Evolutionary conservation across 92 coral and sea anemone genomes (phyloP).

Genomic region (Pocillopora meandrina): DNA sequence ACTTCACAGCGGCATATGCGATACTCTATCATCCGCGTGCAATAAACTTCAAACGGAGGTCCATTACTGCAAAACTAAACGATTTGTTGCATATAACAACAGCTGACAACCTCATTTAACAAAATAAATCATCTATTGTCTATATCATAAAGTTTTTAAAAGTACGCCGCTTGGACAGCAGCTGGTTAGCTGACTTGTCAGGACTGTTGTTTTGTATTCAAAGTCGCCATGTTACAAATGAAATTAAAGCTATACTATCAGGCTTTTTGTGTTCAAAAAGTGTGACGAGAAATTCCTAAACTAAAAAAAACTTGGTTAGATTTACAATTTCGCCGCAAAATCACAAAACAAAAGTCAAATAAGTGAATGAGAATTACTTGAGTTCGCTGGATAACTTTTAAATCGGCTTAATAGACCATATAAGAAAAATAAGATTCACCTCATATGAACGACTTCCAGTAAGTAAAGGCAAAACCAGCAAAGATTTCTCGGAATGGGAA

Average conservation of each 20-base stretch:
- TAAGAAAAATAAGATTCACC: background rate
- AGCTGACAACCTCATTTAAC: background rate
- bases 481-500: no score
- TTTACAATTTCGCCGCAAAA: background rate
- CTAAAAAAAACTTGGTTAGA: no score
- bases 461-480: no score
- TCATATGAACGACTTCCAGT: no score
- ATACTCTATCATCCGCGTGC: background rate
- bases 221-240: background rate
- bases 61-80: background rate
- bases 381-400: background rate
- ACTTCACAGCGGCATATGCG: no score
- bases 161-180: background rate
- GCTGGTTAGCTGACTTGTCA: background rate
- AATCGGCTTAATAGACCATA: no score
- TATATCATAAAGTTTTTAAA: background rate
- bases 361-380: background rate
- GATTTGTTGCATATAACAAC: background rate
- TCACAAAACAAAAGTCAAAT: background rate
- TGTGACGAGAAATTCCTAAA: background rate
- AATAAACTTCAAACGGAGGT: background rate
- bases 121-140: background rate
- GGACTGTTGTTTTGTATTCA: background rate
- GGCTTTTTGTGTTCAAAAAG: background rate
- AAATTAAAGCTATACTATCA: background rate